Conservation (phyloP, 2,888 invertebrate species). For the Drosophila histrio region DNA sequence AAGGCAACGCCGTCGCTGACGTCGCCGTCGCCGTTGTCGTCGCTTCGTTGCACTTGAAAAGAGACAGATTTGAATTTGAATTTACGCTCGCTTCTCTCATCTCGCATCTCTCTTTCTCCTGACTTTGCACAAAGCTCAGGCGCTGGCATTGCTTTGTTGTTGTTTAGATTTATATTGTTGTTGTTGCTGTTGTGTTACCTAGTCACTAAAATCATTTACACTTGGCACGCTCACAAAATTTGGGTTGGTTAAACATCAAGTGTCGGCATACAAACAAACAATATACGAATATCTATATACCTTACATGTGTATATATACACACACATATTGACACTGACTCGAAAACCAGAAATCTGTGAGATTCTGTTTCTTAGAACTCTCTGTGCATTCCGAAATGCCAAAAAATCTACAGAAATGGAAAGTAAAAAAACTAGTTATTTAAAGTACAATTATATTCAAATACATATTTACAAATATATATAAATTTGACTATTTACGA, state of each 20-base stretch:
- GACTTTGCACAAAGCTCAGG: slow-evolving; percentile 49
- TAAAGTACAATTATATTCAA: not conserved
- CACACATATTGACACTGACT: slow-evolving; percentile 32
- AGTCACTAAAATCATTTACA: slow-evolving; percentile 56
- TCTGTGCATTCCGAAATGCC: not conserved
- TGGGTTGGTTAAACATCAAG: slow-evolving; percentile 19
- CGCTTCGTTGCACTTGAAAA: slow-evolving; percentile 71
- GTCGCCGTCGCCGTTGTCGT: slow-evolving; percentile 20
- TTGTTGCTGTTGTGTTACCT: slow-evolving; percentile 33
- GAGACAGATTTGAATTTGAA: slow-evolving; percentile 58
- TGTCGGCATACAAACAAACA: slow-evolving; percentile 8
- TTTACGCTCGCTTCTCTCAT: slow-evolving; percentile 29
- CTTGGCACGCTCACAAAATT: slow-evolving; percentile 40
- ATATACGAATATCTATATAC: not conserved
- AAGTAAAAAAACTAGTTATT: slow-evolving; percentile 8
- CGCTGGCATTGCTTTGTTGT: slow-evolving; percentile 49
- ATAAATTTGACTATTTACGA: too few species aligned
- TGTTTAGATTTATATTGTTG: slow-evolving; percentile 39
- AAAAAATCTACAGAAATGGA: slow-evolving; percentile 7
- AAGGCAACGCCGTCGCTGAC: slow-evolving; percentile 45
- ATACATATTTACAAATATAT: not conserved
- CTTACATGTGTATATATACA: not conserved
- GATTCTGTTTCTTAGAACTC: slow-evolving; percentile 25
- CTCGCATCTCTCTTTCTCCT: slow-evolving; percentile 17
- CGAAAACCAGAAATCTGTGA: slow-evolving; percentile 48